Evolutionary conservation across 1,140 invertebrate species (phyloP).

Genomic region (Metaphire vulgaris): DNA sequence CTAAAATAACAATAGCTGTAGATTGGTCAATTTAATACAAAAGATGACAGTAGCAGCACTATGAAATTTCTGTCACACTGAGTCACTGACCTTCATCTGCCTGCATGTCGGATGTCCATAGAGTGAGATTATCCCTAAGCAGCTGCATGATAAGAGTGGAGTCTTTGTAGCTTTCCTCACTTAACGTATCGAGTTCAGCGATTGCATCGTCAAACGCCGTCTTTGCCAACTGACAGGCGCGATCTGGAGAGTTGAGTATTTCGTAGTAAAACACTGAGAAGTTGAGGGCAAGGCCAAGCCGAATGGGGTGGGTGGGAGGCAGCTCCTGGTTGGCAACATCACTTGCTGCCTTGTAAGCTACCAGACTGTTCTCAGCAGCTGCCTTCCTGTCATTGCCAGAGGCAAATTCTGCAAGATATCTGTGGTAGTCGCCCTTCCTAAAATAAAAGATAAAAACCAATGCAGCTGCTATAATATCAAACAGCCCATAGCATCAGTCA

Average conservation of each 20-base stretch:
- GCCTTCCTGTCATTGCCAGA: constrained; percentile 82
- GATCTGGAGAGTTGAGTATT: constrained; percentile 90
- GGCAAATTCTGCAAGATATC: constrained; percentile 94
- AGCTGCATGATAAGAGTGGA: constrained; percentile 98
- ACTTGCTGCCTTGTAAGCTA: constrained; percentile 93
- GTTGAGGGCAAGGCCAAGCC: constrained; percentile 81
- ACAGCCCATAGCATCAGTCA: neutral
- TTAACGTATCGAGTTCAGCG: constrained; percentile 90
- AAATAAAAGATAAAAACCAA: constrained; percentile 50
- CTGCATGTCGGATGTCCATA: constrained; percentile 82
- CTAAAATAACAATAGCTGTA: too few species aligned
- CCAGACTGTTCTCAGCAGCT: constrained; percentile 87
- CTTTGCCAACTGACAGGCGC: constrained; percentile 48
- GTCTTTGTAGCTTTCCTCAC: constrained; percentile 97
- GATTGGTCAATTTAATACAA: too few species aligned
- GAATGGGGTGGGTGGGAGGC: constrained; percentile 84
- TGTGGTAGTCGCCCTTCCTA: constrained; percentile 97
- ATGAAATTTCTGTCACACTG: too few species aligned
- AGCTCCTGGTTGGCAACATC: constrained; percentile 94
- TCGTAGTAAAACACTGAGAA: constrained; percentile 98
- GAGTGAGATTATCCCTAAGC: constrained; percentile 92
- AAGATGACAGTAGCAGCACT: too few species aligned
- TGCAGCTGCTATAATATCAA: neutral
- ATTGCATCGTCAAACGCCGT: constrained; percentile 87
- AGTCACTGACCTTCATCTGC: constrained; percentile 25